Evolutionary conservation across 2,797 vertebrate species (phyloP).

Genomic region (Crenuchus spilurus): DNA sequence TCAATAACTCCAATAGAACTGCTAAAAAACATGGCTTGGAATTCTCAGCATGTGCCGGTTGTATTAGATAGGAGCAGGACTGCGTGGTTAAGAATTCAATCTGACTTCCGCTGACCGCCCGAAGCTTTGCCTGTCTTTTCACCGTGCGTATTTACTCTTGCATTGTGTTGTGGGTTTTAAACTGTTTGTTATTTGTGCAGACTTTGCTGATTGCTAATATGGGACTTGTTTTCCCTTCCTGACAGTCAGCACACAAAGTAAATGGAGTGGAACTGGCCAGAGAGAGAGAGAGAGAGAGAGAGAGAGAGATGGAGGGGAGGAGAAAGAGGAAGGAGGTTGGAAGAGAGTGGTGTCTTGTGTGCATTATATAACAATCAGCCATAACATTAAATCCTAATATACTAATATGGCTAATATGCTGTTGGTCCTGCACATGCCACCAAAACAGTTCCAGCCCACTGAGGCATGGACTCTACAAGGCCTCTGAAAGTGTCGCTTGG

Average conservation of each 20-base stretch:
- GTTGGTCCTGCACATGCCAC: too few relatives aligned
- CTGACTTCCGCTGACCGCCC: background rate
- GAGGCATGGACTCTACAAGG: too few relatives aligned
- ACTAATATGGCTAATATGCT: too few relatives aligned
- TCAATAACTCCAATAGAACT: constrained; percentile 5
- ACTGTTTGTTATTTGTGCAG: constrained; percentile 4
- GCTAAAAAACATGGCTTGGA: background rate
- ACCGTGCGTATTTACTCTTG: background rate
- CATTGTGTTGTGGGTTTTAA: background rate
- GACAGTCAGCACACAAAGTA: constrained; percentile 5
- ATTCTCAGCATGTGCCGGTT: background rate
- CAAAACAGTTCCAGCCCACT: too few relatives aligned
- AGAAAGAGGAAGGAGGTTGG: background rate
- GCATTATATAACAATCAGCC: too few relatives aligned
- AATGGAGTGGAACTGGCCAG: constrained; percentile 5
- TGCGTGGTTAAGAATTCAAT: background rate
- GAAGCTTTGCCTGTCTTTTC: constrained; percentile 7
- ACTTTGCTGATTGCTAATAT: constrained; percentile 27
- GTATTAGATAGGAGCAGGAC: background rate
- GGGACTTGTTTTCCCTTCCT: constrained; percentile 14
- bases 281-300: background rate
- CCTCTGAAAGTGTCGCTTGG: too few relatives aligned
- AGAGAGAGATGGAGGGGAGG: background rate
- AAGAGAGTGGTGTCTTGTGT: background rate
- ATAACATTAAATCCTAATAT: too few relatives aligned